These are phyloP conservation scores for Sceloporus tristichus DNA, from an alignment of 2,113 vertebrate species.

Conservation along the genomic window DNA sequence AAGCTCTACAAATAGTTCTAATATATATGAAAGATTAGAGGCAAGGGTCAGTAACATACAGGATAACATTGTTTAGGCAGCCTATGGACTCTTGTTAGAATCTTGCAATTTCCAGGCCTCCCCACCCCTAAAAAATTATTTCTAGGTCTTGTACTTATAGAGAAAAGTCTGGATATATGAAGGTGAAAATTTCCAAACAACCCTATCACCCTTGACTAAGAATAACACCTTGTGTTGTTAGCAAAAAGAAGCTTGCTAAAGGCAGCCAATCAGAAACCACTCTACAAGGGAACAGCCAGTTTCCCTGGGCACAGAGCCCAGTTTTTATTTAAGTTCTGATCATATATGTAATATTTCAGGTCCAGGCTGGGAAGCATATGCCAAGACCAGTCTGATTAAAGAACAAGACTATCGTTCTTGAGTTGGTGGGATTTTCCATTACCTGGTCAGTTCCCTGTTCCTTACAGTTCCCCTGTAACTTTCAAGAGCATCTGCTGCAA, in stretches of 20 bases:
- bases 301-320: constrained; percentile 42
- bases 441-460: background rate
- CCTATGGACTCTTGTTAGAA: background rate
- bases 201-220: background rate
- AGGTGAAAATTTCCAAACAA: constrained; percentile 6
- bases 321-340: constrained; percentile 40
- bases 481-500: background rate
- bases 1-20: background rate
- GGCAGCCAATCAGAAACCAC: constrained; percentile 14
- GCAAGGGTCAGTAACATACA: background rate
- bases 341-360: background rate
- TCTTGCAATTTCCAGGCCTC: background rate
- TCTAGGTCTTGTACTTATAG: background rate
- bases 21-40: background rate
- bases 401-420: background rate
- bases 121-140: too few relatives aligned
- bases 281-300: constrained; percentile 12
- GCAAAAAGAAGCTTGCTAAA: constrained; percentile 18
- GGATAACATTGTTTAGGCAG: background rate
- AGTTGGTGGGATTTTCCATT: background rate
- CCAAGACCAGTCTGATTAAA: background rate
- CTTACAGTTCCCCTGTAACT: background rate
- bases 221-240: background rate
- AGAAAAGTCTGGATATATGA: background rate
- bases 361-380: background rate